Percentiles rank a stretch among this genome's conserved stretches.
phyloP scores from a whole-genome alignment of 2,113 vertebrate genomes.

The Otus sunia region DNA sequence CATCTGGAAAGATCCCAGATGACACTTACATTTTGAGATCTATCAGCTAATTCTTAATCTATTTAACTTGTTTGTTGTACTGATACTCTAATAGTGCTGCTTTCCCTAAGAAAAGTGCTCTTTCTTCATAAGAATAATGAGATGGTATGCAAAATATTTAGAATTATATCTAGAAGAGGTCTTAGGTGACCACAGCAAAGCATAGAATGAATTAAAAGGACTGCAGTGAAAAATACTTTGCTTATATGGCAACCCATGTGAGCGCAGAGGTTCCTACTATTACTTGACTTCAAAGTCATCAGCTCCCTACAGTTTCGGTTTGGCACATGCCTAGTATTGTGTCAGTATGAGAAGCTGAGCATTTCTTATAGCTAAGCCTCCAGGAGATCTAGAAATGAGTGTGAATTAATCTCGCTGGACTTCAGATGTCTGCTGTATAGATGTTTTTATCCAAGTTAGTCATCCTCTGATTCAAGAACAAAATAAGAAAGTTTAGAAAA shows the following conservation, averaged over 20 bases:
- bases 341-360: background rate
- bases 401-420: background rate
- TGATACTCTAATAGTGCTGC: background rate
- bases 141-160: background rate
- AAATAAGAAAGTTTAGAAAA: background rate
- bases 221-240: background rate
- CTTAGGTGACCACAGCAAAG: background rate
- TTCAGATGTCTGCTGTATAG: background rate
- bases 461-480: background rate
- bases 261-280: background rate
- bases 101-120: background rate
- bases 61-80: background rate
- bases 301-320: background rate
- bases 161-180: background rate
- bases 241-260: background rate
- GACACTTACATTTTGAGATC: background rate
- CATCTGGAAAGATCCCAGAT: background rate
- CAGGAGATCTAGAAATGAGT: background rate
- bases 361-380: background rate
- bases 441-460: background rate
- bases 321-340: background rate
- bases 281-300: background rate
- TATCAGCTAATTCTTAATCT: background rate
- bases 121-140: background rate
- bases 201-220: background rate